Evolutionary conservation across 2,888 invertebrate species (phyloP), one percentile per base, ranked within the genome.

Genomic region (Incurvaria masculella): DNA sequence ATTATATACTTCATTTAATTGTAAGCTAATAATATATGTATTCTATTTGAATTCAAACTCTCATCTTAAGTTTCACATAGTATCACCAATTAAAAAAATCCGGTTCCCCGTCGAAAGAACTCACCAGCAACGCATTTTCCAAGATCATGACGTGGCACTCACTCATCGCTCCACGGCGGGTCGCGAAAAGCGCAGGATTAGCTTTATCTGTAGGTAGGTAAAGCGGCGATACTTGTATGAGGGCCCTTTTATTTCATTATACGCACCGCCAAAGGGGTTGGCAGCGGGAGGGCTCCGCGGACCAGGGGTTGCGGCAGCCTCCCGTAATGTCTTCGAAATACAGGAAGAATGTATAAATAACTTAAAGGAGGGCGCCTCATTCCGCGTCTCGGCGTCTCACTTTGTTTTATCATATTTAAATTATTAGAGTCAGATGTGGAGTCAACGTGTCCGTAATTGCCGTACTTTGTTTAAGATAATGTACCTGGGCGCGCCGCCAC

Each of bases 341-440:
- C 62, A 59, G 62, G 64, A 72, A 74, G 72, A 74, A 75, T 78
- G 73, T 72, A 72, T 76, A 78, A 78, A 78, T 78, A 76, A 78
- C 73, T 76, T 75, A 76, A 67, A 14, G 65, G 61, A 62, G 61
- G 66, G 66, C 66, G 69, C 73, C 72, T 69, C 66, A 70, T 73
- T 74, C 72, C 70, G 69, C 68, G 66, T 62, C 64, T 67, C 64
- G 52, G 61, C 69, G 64, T 69, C 69, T 68, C 64, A 71, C 72
- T 73, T 73, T 75, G 76, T 78, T 78, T 75, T 78, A 78, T 78
- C 76, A 78, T 76, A 78, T 78, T 78, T 76, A 78, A 78, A 76
- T 76, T 76, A 76, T 76, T 74, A 72, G 69, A 78, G 76, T 76
- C 72, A 76, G 75, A 76, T 76, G 76, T 76, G 72, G 75, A 51